Evolutionary conservation across 2,113 vertebrate genomes (phyloP), one percentile per base, ranked within the genome.

Genomic region (Silurus glanis): DNA sequence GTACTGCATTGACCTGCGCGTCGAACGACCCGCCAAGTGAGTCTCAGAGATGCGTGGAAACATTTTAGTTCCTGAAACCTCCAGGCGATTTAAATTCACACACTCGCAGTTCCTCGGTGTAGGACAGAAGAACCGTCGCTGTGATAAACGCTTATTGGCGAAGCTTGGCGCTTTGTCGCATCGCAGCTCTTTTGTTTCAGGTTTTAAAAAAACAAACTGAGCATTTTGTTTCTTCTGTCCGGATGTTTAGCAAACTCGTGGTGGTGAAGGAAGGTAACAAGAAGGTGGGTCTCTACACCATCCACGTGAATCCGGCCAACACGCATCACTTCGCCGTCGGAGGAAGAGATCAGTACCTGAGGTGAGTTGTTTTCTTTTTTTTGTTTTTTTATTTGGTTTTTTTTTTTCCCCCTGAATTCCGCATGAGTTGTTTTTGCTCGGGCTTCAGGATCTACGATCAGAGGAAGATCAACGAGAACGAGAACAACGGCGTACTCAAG

Each of bases 181-280:
- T 37, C 37, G 37, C 37, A 37, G 37, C 37, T 37, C 37, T 37
- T 37, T 37, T 37, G 37, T 37, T 37, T 37, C 2, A 16, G 13
- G 14, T 69, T 23, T 21, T 0, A 64, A 67, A 69, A 69, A 37
- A 16, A 8, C 17, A 17, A 58, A 58, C 56, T 58, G 66, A 69
- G 28, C 14, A 45, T 69, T 16, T 69, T 16, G 45, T 45, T 80
- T 12, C 25, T 72, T 84, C 83, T 17, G 62, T 13, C n/a, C 55
- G 16, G 9, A 59, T 80, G 7, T 53, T 85, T 92, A 99, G 98
- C 93, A 98, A 99, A 91, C 93, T 99, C 89, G 96, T 97, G 85
- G 96, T 98, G 91, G 97, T 97, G 0, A 99, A 99, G 93, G 98
- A 99, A 47, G 96, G 97, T 6, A 97, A 98, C 86, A 98, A 98